phyloP scores from a whole-genome alignment of 2,888 invertebrate genomes.

The Andrena fulva region DNA sequence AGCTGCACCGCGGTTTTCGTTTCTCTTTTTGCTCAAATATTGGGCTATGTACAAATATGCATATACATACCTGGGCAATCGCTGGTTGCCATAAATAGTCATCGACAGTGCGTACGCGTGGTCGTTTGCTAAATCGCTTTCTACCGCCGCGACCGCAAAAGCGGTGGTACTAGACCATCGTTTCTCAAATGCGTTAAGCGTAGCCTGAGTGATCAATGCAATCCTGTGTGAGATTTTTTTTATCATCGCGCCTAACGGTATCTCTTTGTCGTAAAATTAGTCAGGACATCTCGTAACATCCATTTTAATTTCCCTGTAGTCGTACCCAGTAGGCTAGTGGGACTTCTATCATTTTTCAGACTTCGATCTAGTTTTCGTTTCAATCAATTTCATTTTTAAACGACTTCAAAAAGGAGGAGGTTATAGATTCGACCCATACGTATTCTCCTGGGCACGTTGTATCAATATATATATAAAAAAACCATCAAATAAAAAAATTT shows the following conservation, averaged over 20 bases:
- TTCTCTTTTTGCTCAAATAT: slow-evolving; percentile 35
- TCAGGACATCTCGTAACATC: background rate
- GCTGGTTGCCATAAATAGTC: slow-evolving; percentile 46
- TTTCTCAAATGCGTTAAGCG: slow-evolving; percentile 40
- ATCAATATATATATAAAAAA: too few relatives aligned
- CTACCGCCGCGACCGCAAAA: slow-evolving; percentile 55
- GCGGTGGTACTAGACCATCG: slow-evolving; percentile 45
- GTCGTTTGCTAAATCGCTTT: slow-evolving; percentile 65
- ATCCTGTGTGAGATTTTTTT: background rate
- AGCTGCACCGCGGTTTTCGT: slow-evolving; percentile 24
- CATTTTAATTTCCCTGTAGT: background rate
- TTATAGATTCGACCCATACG: too few relatives aligned
- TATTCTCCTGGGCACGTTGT: too few relatives aligned
- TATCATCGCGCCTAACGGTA: background rate
- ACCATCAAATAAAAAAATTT: too few relatives aligned
- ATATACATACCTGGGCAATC: slow-evolving; percentile 19
- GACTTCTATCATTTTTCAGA: too few relatives aligned
- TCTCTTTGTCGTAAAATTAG: too few relatives aligned
- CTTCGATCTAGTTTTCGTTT: too few relatives aligned
- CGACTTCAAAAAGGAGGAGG: too few relatives aligned
- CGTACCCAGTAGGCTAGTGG: too few relatives aligned
- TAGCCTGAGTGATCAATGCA: slow-evolving; percentile 24
- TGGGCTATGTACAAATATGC: slow-evolving; percentile 24
- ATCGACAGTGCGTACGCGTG: slow-evolving; percentile 51
- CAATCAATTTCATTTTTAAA: too few relatives aligned